Evolutionary conservation across 2,113 vertebrate species (phyloP).

Genomic region (Chamaea fasciata): DNA sequence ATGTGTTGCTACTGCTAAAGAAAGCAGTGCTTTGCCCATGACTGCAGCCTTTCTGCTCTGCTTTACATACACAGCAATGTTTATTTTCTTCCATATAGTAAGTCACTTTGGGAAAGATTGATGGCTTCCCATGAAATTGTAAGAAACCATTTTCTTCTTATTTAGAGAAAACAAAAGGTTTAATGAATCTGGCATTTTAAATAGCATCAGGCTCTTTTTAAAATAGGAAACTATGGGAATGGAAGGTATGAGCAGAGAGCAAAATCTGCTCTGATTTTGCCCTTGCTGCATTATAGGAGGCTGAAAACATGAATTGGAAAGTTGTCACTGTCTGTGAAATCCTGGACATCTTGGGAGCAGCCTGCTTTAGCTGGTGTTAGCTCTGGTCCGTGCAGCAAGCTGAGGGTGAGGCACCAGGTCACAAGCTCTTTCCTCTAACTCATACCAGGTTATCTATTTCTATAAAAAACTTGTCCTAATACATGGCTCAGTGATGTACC

Average conservation of each 20-base stretch:
- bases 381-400: not conserved
- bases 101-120: slow-evolving; percentile 63
- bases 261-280: slow-evolving; percentile 12
- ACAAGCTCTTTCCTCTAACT: not conserved
- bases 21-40: slow-evolving; percentile 29
- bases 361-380: not conserved
- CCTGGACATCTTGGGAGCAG: not conserved
- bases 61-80: slow-evolving; percentile 41
- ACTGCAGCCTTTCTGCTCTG: slow-evolving; percentile 13
- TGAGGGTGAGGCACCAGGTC: not conserved
- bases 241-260: slow-evolving; percentile 3
- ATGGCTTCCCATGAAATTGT: slow-evolving; percentile 59
- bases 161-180: slow-evolving; percentile 63
- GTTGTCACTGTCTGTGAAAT: not conserved
- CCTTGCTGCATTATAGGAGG: not conserved
- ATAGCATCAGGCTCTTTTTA: not conserved
- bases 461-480: not conserved
- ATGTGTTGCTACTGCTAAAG: slow-evolving; percentile 56
- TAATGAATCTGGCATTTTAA: slow-evolving; percentile 62
- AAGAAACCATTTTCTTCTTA: slow-evolving; percentile 62
- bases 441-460: not conserved
- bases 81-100: slow-evolving; percentile 61
- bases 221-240: not conserved
- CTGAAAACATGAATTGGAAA: not conserved
- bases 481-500: not conserved